These are phyloP conservation scores for Strigops habroptila DNA, from an alignment of 2,113 vertebrate species.

Conservation along the genomic window DNA sequence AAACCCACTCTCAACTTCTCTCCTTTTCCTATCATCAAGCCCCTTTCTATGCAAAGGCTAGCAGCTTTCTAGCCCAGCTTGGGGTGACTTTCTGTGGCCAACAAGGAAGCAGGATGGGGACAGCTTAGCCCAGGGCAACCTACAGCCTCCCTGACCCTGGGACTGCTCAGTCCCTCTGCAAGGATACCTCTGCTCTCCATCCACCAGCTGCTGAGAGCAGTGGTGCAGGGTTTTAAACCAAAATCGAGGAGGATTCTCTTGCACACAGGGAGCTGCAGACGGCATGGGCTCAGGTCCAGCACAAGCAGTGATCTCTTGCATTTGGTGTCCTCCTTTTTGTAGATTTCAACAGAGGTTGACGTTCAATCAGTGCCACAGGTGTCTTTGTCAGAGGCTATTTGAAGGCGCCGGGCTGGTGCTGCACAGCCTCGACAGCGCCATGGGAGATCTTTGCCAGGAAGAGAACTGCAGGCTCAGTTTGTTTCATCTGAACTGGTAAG, in stretches of 20 bases:
- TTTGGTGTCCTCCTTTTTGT: not conserved
- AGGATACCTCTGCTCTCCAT: not conserved
- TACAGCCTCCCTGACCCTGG: not conserved
- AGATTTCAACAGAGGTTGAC: not conserved
- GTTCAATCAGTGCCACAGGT: not conserved
- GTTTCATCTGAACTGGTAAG: not conserved
- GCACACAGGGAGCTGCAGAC: not conserved
- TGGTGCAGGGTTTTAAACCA: not conserved
- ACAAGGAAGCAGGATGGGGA: not conserved
- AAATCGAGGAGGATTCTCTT: not conserved
- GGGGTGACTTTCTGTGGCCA: not conserved
- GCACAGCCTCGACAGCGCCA: not conserved
- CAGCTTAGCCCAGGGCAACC: not conserved
- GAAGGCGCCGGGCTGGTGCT: not conserved
- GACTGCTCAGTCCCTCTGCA: not conserved
- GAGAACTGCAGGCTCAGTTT: not conserved
- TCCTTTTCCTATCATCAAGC: not conserved
- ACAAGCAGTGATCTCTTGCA: fast-evolving
- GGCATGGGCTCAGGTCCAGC: fast-evolving
- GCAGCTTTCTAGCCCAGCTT: not conserved
- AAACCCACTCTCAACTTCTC: not conserved
- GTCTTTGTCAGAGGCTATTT: not conserved
- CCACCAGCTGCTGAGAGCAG: not conserved
- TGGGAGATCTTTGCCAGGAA: not conserved
- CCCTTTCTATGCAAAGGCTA: not conserved